Evolutionary conservation across 2,888 invertebrate genomes (phyloP).

Genomic region (Habroteleia sp.): DNA sequence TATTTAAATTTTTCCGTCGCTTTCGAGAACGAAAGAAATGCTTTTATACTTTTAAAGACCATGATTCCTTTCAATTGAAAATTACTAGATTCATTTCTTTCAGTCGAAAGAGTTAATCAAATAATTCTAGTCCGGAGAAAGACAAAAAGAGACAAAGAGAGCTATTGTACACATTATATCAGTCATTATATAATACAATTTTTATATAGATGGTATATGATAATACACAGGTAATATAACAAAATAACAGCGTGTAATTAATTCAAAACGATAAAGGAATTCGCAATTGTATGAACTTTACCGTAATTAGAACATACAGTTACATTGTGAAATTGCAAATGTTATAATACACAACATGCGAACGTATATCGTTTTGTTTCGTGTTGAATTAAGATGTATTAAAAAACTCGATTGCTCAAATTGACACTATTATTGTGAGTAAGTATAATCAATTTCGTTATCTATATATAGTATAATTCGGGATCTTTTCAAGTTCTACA

Average conservation of each 20-base stretch:
- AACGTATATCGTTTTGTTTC: not conserved
- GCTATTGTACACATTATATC: not conserved
- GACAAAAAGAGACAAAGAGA: too few relatives aligned
- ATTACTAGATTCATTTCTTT: constrained; percentile 7
- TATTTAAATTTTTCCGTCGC: constrained; percentile 4
- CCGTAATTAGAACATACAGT: constrained; percentile 8
- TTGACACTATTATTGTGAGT: too few relatives aligned
- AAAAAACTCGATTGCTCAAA: constrained; percentile 1
- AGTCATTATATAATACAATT: constrained; percentile 6
- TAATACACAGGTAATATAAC: not conserved
- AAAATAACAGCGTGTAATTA: constrained; percentile 24
- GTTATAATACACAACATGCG: constrained; percentile 5
- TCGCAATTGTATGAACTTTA: constrained; percentile 16
- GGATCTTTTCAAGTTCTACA: too few relatives aligned
- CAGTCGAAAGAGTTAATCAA: not conserved
- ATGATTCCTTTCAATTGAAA: constrained; percentile 8
- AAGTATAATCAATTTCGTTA: too few relatives aligned
- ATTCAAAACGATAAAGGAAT: constrained; percentile 21
- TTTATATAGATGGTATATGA: constrained; percentile 2
- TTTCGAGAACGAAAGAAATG: constrained; percentile 1
- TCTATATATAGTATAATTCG: too few relatives aligned
- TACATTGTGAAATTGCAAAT: constrained; percentile 22
- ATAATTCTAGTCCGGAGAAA: not conserved
- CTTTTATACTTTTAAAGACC: not conserved
- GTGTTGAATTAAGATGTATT: not conserved